Base-by-base conservation (phyloP, 2,113 vertebrate genomes). In the Himantopus leucocephalus region DNA sequence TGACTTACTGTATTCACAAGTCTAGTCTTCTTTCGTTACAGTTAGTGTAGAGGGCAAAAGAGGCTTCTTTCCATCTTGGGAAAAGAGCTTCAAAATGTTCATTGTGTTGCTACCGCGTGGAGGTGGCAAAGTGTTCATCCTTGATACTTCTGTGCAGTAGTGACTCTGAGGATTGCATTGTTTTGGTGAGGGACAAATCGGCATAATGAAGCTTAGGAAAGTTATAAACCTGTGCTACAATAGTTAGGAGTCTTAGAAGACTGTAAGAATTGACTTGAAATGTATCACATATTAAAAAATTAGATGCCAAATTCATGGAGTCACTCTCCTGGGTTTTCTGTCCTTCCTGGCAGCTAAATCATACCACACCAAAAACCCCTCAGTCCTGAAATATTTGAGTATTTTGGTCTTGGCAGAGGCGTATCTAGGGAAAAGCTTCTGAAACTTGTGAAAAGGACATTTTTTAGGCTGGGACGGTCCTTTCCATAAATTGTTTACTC, bases 1-100 rank as follows among this genome's bases (percentile, higher is more conserved):
- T 95, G 91, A 85, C 87, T 96, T 95, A 48, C 80, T 87, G 80
- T 94, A 80, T 91, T 95, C 59, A 83, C 87, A 91, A 80, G 64
- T 91, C 86, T 64, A 62, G 70, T 92, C 66, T 50, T 92, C 73
- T 86, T 85, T 68, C 63, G 41, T 93, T 94, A 52, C 76, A 75
- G 67, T 70, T 83, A 77, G 74, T 35, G 18, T 12, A 66, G 55
- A 72, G 55, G 82, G 90, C 67, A 85, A 85, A 88, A 90, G 45
- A 37, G 55, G 10, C 70, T 89, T 53, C 60, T 94, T 90, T 78
- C 63, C 48, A 24, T 90, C 91, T 85, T 55, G 50, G 43, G 41
- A 73, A 83, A 53, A 47, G 76, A 94, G 20, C 66, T 24, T 88
- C n/a, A 76, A 37, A 84, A 75, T 23, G 10, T 56, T 94, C 43